Conservation (phyloP, 2,888 invertebrate species). For the Syrista parreyssii region DNA sequence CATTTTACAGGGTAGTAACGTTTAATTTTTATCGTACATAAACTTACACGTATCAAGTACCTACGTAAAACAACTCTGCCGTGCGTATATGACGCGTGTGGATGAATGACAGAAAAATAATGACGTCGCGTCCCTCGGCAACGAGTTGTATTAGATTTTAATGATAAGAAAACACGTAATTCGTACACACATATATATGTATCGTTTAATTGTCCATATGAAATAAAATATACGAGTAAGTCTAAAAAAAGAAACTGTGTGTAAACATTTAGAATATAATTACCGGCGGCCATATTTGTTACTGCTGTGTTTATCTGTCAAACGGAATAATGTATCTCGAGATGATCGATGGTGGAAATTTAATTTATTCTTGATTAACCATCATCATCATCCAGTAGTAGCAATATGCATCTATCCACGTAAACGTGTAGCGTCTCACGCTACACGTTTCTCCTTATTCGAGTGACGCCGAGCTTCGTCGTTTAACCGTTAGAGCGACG, state of each 20-base stretch:
- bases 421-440: neutral
- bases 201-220: constrained; percentile 62
- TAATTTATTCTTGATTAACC: neutral
- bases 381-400: neutral
- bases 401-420: neutral
- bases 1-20: constrained; percentile 62
- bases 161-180: constrained; percentile 48
- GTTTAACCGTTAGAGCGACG: neutral
- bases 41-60: neutral
- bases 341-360: neutral
- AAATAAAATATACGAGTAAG: constrained; percentile 30
- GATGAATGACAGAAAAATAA: neutral
- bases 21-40: constrained; percentile 43
- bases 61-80: neutral
- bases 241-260: neutral
- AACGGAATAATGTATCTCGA: neutral
- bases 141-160: neutral
- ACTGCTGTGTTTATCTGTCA: neutral
- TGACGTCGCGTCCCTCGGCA: neutral
- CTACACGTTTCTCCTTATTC: neutral
- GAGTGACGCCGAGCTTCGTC: neutral
- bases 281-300: neutral
- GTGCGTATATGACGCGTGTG: neutral
- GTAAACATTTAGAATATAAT: neutral
- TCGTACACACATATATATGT: constrained; percentile 60